Conservation (phyloP, 1,140 invertebrate genomes). For the Eriosoma lanigerum region DNA sequence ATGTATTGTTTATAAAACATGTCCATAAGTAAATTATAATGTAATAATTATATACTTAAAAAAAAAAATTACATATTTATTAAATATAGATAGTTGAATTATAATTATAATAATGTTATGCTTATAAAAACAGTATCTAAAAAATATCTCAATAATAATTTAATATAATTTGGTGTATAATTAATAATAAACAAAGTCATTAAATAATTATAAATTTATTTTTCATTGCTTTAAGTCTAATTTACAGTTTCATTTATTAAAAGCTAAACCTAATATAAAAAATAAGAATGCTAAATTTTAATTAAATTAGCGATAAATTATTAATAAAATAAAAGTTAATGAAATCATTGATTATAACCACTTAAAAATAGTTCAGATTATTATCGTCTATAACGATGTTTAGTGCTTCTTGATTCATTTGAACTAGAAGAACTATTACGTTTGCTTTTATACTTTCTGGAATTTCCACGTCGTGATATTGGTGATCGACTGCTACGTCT, state of each 20-base stretch:
- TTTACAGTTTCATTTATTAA: background rate
- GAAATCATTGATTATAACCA: background rate
- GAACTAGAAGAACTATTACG: slow-evolving; percentile 38
- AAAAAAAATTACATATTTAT: too few relatives aligned
- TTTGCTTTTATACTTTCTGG: slow-evolving; percentile 25
- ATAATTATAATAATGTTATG: too few relatives aligned
- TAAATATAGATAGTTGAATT: too few relatives aligned
- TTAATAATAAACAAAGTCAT: background rate
- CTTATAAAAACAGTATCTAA: background rate
- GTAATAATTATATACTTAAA: too few relatives aligned
- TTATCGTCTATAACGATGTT: slow-evolving; percentile 22
- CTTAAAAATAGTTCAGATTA: background rate
- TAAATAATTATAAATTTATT: background rate
- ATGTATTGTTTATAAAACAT: too few relatives aligned
- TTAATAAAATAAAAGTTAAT: background rate
- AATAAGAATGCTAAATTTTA: background rate
- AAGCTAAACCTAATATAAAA: background rate
- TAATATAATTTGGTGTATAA: background rate
- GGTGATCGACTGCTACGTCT: slow-evolving; percentile 26
- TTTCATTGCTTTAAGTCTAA: background rate
- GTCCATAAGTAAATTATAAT: too few relatives aligned
- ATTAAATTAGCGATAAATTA: background rate
- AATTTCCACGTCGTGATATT: background rate
- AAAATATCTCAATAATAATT: background rate
- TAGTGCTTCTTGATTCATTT: slow-evolving; percentile 26